Base-by-base conservation (phyloP, 2,888 invertebrate species). In the Tachina grossa region DNA sequence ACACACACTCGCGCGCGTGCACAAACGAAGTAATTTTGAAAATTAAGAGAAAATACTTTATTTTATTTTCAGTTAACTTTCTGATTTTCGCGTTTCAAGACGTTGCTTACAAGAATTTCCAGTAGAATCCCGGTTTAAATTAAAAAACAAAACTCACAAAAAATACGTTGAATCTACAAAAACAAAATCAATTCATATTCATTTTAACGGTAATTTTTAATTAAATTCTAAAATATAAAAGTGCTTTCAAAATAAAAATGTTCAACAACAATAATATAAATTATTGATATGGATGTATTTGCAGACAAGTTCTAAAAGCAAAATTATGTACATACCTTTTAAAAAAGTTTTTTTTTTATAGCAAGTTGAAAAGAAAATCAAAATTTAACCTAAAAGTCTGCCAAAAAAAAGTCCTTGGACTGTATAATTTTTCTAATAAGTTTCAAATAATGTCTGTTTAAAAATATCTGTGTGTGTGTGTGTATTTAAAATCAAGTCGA, bases 1-100 rank as follows among this genome's bases (percentile, higher is more conserved):
- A 59, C 31, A 31, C 31, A 22, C 2, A 22, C 2, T 2, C 22
- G 31, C 31, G 31, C 31, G 31, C 31, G 31, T 31, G 31, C 31
- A 31, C 5, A 31, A 31, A 31, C 31, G 31, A 45, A 59, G 39
- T 74, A 45, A 71, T 63, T 74, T 55, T 19, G 2, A 80, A 81
- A 75, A 76, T 59, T 47, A 57, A 77, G 59, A 80, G 84, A 81
- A 81, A 78, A 68, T 69, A 81, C 75, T 81, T 84, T 78, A 81
- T 74, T 85, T 87, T 66, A 78, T 83, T 83, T 85, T 91, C 90
- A 91, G 91, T 91, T 90, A 91, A 91, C 91, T 91, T 91, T 91
- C 90, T 88, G 91, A 91, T 91, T 91, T 91, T 90, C 91, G 90
- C 90, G 91, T 88, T 90, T 86, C 84, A 90, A 91, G 91, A 91